Percentiles rank a stretch among this genome's conserved stretches.
Conservation (phyloP, 2,888 invertebrate genomes). For the Theodoxus fluviatilis region DNA sequence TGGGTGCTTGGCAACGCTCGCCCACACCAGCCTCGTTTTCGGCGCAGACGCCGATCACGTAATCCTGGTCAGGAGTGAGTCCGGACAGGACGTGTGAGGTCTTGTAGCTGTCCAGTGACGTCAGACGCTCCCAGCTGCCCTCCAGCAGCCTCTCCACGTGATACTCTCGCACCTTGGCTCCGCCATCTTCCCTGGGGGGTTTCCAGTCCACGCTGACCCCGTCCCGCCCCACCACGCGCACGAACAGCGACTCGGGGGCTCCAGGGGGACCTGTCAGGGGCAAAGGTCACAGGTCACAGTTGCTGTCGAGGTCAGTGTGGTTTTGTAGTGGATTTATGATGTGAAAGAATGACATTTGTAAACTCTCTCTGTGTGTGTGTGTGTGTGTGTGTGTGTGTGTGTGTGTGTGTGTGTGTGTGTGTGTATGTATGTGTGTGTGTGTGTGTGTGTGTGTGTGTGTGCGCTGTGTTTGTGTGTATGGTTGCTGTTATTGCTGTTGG, state of each 20-base stretch:
- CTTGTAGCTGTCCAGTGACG: conserved; percentile 45
- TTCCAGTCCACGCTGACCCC: conserved; percentile 60
- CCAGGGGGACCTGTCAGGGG: conserved; percentile 47
- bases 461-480: no score
- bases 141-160: conserved; percentile 51
- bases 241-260: conserved; percentile 46
- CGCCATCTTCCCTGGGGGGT: conserved; percentile 61
- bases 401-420: conserved; percentile 14
- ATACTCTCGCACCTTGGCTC: conserved; percentile 51
- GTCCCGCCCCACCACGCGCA: conserved; percentile 45
- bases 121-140: conserved; percentile 48
- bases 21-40: conserved; percentile 61
- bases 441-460: not conserved
- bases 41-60: conserved; percentile 63
- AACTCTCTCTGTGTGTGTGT: conserved; percentile 5
- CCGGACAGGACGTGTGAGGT: conserved; percentile 40
- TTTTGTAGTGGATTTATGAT: not conserved
- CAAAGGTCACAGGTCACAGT: conserved; percentile 14
- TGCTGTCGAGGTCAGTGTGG: no score
- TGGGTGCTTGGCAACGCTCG: conserved; percentile 43
- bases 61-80: conserved; percentile 55
- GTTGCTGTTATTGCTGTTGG: not conserved
- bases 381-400: conserved; percentile 13
- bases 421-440: not conserved
- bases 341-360: no score